Evolutionary conservation across 2,888 invertebrate species (phyloP), one percentile per base, ranked within the genome.

Genomic region (Tryphoninae sp.): DNA sequence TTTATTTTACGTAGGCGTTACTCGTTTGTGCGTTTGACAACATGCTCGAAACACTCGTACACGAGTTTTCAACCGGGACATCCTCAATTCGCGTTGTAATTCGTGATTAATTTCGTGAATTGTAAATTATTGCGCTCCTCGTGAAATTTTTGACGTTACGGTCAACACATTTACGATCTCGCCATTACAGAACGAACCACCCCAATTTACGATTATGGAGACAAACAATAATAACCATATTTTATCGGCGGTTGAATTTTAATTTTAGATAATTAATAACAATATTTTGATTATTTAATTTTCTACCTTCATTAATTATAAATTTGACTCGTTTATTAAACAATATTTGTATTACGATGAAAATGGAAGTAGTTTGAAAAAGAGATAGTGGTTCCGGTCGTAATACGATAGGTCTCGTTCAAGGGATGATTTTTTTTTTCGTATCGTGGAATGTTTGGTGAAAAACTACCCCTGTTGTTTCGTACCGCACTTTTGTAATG

Each of bases 51-150:
- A 49, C 49, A 8, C 11, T 49, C 49, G 11, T 2, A 49, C 26
- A 26, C 33, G 33, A 33, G 33, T 11, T 45, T 58, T 45, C 58
- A 11, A 58, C 16, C n/a, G 0, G n/a, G 58, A 58, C 7, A 40
- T 53, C 13, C 58, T 33, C 64, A 42, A 42, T 65, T 74, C 22
- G 53, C 53, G 26, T 80, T 33, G 55, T 33, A 61, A 51, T 67
- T 45, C 65, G 19, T 42, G 40, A 72, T 76, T 80, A 72, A 65
- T 75, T 71, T 76, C 13, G 58, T 7, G 59, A 13, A 45, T 65
- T 16, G 67, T 42, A 42, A 72, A 65, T 42, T 42, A 51, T 71
- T 49, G 23, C 59, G 58, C 7, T 4, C 4, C 6, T 53, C 13
- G 13, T 13, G 49, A 13, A 49, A 49, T n/a, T 49, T 49, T 49